Evolutionary conservation across 2,113 vertebrate genomes (phyloP), one percentile per base, ranked within the genome.

Genomic region (Chionodraco myersi): DNA sequence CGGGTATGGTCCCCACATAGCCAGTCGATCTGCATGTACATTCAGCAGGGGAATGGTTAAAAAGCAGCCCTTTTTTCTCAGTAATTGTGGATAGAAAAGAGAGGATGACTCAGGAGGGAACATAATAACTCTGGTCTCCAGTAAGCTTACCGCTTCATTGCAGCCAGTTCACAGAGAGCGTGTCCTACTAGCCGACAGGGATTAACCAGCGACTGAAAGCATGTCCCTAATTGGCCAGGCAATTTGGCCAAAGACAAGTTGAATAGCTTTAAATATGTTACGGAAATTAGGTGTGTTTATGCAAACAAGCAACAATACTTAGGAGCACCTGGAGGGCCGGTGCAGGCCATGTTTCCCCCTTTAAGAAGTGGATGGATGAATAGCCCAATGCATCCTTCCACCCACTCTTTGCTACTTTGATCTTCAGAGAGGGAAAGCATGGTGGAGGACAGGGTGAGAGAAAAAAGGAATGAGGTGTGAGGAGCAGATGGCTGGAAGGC

Each of bases 401-500:
- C 92, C 91, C 89, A 92, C 92, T 89, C 72, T 30, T 34, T 85
- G 89, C 84, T 85, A 82, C 88, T 92, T 91, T 92, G 92, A 92
- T 92, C 90, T 63, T 88, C 74, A 75, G 86, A 91, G 86, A 91
- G 72, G 86, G 86, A 91, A 91, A 72, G 84, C 87, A 81, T 87
- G 90, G 90, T 92, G 90, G 88, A 92, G 88, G 90, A 92, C 90
- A 91, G 91, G 91, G 92, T 91, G 93, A 89, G 90, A 94, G 90
- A 92, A 92, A 53, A 91, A 88, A 88, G 87, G 87, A 91, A 87
- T 78, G 92, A 94, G 91, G 93, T 92, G 93, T 94, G 91, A 94
- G 90, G 88, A 93, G 88, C 93, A 94, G 93, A 94, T 94, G 93
- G 93, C 85, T 88, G 88, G 91, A 91, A 92, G 93, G 92, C 91